Evolutionary conservation across 2,797 vertebrate species (phyloP), one percentile per base, ranked within the genome.

Genomic region (Megaceryle alcyon): DNA sequence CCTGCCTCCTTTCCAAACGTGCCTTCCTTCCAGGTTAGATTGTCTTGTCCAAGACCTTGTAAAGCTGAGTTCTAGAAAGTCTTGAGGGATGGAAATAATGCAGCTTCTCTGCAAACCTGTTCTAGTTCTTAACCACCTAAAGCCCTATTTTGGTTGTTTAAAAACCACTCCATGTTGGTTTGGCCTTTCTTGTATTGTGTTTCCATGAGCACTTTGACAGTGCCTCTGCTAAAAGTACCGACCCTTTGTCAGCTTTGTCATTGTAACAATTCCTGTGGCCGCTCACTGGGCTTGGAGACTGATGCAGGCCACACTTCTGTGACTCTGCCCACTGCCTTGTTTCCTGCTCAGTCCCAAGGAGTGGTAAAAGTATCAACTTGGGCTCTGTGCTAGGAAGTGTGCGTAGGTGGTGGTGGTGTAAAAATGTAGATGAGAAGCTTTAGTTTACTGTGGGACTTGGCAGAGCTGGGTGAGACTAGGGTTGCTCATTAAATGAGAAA

Each of bases 371-470:
- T 72, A 8, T 22, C 48, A 53, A 31, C 25, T 4, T 71, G 73
- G 73, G 73, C 46, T 4, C 25, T 3, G 28, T 0, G 2, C 57
- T 86, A 1, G 14, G 20, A 31, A 7, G 10, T 6, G 31, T 69
- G 76, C 41, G 46, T 7, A 43, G 29, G 22, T 5, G 75, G 11
- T 12, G 70, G 3, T 54, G 49, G 31, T 18, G 31, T 18, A 14
- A 49, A 41, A 46, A 46, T 16, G 56, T 7, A 3, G 20, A 6
- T 7, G 59, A 79, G 66, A 46, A 71, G 33, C n/a, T 18, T 33
- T 3, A 39, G 57, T 4, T 4, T 18, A 7, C 5, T 22, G 64
- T 70, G 43, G 51, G 44, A 2, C 57, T 82, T 79, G 76, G 56
- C 68, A 63, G 85, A 35, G 51, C 53, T 12, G 43, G 53, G 44